Percentiles rank a stretch among this genome's conserved stretches.
Evolutionary conservation across 2,888 invertebrate genomes (phyloP).

Genomic region (Caradrina kadenii): DNA sequence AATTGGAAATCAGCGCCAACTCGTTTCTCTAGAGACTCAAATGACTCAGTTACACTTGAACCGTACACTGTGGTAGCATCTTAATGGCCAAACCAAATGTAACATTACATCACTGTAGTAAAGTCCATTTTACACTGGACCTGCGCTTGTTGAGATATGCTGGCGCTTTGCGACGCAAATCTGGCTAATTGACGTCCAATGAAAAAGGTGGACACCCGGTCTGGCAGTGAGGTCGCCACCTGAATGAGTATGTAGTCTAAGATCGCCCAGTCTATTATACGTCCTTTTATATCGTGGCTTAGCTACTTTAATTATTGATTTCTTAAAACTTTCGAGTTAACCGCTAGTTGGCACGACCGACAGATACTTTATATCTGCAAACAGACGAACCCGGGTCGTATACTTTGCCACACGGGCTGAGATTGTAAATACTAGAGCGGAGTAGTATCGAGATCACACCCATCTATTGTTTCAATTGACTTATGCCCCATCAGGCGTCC

Average conservation of each 20-base stretch:
- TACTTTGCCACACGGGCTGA: conserved; percentile 24
- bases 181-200: conserved; percentile 73
- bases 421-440: conserved; percentile 29
- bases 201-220: conserved; percentile 68
- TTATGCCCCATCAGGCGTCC: conserved; percentile 76
- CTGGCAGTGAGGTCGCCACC: conserved; percentile 55
- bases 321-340: not conserved
- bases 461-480: conserved; percentile 84
- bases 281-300: no score
- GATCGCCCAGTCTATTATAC: no score
- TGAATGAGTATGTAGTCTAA: conserved; percentile 18
- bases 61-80: conserved; percentile 50
- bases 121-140: conserved; percentile 47
- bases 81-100: conserved; percentile 29
- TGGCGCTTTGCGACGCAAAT: conserved; percentile 64
- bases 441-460: conserved; percentile 73
- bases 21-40: conserved; percentile 64
- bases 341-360: not conserved
- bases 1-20: conserved; percentile 69
- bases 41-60: conserved; percentile 65
- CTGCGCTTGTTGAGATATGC: conserved; percentile 31
- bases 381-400: conserved; percentile 1
- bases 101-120: conserved; percentile 34
- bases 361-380: not conserved
- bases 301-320: not conserved